Evolutionary conservation across 35 echinoderm and acorn worm species (phyloP), one percentile per base, ranked within the genome.

Genomic region (Strongylocentrotus purpuratus): DNA sequence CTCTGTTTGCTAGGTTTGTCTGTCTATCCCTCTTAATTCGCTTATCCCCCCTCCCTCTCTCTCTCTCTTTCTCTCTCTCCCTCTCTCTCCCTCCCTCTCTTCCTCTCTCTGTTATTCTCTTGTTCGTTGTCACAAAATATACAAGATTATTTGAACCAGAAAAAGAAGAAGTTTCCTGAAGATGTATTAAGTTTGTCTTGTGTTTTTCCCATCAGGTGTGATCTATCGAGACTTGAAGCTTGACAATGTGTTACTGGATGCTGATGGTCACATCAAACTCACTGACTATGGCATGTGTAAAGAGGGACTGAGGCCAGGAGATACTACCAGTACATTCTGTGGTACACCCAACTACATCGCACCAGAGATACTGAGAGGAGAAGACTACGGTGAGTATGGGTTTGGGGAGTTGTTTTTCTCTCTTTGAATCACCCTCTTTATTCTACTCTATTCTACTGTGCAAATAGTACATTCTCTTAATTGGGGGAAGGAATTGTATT

Each of bases 251-350:
- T 87, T 99, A 33, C 96, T 99, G n/a, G 98, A 99, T 93, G 86
- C 97, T 0, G 98, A 99, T 14, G 98, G 98, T 60, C 98, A 99
- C 85, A 99, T 99, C 58, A 99, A 99, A 94, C 96, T 99, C 31
- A 99, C 98, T 20, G 98, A 99, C 92, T 99, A 99, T 61, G 98
- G 98, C 10, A 99, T 99, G 98, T 99, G 98, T 93, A 99, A 99
- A 87, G 98, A 99, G 88, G 98, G 98, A 3, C 95, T 99, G 13
- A 86, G 98, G 85, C 98, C 98, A 8, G 98, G 98, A 9, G 98
- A 99, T 47, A 98, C 97, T 0, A 99, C 98, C 11, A 97, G 98
- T 48, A 99, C 98, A 25, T 99, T 99, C 94, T 99, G 98, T 94
- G 98, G 98, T 5, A 99, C 98, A 15, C 98, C 98, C 61, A 99